Percentiles rank a stretch among this genome's conserved stretches.
These are phyloP conservation scores for Coelinius sp. DNA, from an alignment of 2,888 invertebrate species.

Conservation along the genomic window DNA sequence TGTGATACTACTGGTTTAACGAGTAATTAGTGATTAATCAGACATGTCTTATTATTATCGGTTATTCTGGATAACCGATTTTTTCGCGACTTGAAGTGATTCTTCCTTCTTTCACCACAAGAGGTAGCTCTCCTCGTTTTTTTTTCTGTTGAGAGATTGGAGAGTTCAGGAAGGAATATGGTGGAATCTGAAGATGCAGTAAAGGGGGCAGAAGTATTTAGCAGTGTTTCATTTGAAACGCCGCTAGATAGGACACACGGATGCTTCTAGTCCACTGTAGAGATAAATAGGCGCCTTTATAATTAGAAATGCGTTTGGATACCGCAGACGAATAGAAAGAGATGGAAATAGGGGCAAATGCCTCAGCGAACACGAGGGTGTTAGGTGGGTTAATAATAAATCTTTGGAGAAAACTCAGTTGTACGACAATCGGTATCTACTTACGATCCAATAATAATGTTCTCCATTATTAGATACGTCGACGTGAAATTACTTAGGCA, in stretches of 20 bases:
- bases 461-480: slow-evolving; percentile 27
- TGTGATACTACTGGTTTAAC: slow-evolving; percentile 6
- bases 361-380: slow-evolving; percentile 32
- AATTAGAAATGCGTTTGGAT: slow-evolving; percentile 44
- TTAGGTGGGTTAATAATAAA: slow-evolving; percentile 36
- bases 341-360: slow-evolving; percentile 26
- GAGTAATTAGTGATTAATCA: slow-evolving; percentile 20
- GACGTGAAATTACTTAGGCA: slow-evolving; percentile 8
- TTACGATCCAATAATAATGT: slow-evolving; percentile 19
- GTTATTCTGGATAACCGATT: not conserved
- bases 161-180: not conserved
- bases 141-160: not conserved
- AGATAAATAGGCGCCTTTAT: slow-evolving; percentile 42
- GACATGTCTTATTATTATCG: not conserved
- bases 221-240: not conserved
- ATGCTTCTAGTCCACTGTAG: slow-evolving; percentile 32
- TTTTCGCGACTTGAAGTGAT: not conserved
- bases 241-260: slow-evolving; percentile 12
- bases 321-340: slow-evolving; percentile 35
- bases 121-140: not conserved
- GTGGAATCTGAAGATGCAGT: not conserved
- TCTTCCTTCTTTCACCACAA: not conserved
- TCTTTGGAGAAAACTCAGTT: slow-evolving; percentile 25
- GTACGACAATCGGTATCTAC: slow-evolving; percentile 26
- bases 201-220: not conserved